Evolutionary conservation across 1,140 invertebrate genomes (phyloP).

Genomic region (Hydropsyche tenuis): DNA sequence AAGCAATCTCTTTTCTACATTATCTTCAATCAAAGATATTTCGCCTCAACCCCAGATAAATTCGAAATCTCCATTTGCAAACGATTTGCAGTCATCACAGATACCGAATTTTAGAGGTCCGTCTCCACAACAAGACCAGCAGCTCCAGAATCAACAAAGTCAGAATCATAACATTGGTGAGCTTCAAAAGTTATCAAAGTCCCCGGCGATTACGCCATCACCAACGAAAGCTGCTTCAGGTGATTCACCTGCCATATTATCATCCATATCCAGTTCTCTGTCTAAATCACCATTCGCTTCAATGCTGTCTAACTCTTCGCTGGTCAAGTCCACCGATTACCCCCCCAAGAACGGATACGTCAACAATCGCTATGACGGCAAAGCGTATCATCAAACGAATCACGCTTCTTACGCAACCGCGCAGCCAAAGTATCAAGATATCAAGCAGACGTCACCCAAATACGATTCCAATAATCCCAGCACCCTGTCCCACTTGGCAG

Average conservation of each 20-base stretch:
- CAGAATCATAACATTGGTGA: slow-evolving; percentile 5
- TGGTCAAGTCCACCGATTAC: slow-evolving; percentile 20
- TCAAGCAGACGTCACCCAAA: slow-evolving; percentile 11
- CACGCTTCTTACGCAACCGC: neutral
- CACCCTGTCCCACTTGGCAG: slow-evolving; percentile 21
- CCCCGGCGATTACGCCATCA: neutral
- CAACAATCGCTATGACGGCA: neutral
- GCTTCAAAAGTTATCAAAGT: neutral
- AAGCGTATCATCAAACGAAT: neutral
- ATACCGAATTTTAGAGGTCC: too few relatives aligned
- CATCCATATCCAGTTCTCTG: slow-evolving; percentile 14
- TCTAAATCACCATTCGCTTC: slow-evolving; percentile 31
- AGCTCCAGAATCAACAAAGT: too few relatives aligned
- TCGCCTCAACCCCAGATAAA: too few relatives aligned
- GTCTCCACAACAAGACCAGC: neutral
- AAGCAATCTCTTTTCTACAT: too few relatives aligned
- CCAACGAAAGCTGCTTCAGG: neutral
- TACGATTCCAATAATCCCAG: neutral
- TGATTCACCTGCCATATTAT: neutral
- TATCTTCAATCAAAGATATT: neutral
- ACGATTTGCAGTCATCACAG: neutral
- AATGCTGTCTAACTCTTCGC: slow-evolving; percentile 8
- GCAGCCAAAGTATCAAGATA: slow-evolving; percentile 3
- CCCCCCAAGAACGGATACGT: slow-evolving; percentile 15
- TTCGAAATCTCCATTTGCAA: neutral